phyloP scores from a whole-genome alignment of 2,797 vertebrate genomes.

The Sebastiscus tertius region DNA sequence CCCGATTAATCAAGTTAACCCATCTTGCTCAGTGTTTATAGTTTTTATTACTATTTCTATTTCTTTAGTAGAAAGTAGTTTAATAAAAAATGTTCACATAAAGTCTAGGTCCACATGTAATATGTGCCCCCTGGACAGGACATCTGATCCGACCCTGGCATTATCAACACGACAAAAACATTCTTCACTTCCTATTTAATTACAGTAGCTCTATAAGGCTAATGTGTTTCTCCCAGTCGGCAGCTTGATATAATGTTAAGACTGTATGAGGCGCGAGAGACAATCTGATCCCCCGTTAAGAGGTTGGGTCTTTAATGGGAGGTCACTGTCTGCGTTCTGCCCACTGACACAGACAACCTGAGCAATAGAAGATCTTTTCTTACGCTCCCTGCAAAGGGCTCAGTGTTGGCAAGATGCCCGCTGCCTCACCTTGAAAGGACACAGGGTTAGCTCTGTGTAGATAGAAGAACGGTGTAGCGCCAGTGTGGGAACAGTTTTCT shows the following conservation, averaged over 20 bases:
- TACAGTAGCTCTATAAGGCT: background rate
- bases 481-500: background rate
- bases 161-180: background rate
- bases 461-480: background rate
- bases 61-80: background rate
- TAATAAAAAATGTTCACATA: background rate
- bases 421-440: constrained; percentile 51
- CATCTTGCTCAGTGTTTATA: background rate
- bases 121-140: background rate
- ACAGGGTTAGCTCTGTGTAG: background rate
- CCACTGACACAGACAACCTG: constrained; percentile 26
- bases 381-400: constrained; percentile 17
- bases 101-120: background rate
- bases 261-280: constrained; percentile 7
- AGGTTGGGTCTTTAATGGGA: constrained; percentile 37
- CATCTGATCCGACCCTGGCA: background rate
- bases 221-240: constrained; percentile 21
- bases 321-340: constrained; percentile 30
- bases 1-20: background rate
- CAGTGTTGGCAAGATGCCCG: constrained; percentile 34
- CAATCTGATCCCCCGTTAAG: constrained; percentile 15
- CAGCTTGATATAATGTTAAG: constrained; percentile 31
- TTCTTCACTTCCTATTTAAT: background rate
- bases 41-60: background rate
- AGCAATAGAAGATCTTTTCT: constrained; percentile 36